Percentiles rank a stretch among this genome's conserved stretches.
Evolutionary conservation across 1,140 invertebrate genomes (phyloP).

Genomic region (Drosophila takahashii): DNA sequence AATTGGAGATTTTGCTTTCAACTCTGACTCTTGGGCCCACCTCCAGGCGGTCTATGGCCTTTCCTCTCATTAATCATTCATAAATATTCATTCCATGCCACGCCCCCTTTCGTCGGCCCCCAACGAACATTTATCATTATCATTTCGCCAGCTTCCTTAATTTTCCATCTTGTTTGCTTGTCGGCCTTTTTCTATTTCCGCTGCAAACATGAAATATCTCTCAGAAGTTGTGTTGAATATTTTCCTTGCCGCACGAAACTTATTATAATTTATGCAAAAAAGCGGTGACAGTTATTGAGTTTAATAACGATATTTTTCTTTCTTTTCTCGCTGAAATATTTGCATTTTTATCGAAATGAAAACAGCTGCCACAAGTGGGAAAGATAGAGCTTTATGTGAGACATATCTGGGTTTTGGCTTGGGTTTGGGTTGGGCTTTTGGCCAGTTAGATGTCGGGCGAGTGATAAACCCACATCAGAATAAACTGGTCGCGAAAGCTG

Average conservation of each 20-base stretch:
- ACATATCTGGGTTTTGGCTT: neutral
- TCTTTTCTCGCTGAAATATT: conserved; percentile 27
- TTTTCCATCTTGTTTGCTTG: conserved; percentile 44
- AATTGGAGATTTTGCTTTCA: conserved; percentile 44
- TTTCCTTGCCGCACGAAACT: conserved; percentile 44
- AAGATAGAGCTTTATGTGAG: conserved; percentile 30
- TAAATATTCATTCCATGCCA: conserved; percentile 63
- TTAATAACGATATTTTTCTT: conserved; percentile 65
- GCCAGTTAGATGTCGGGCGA: conserved; percentile 33
- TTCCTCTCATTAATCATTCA: conserved; percentile 72
- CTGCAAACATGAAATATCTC: conserved; percentile 43
- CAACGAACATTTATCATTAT: conserved; percentile 70
- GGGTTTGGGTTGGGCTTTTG: conserved; percentile 25
- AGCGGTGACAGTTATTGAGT: conserved; percentile 67
- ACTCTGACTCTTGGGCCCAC: conserved; percentile 17
- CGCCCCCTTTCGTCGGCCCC: conserved; percentile 25
- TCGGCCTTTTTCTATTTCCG: conserved; percentile 61
- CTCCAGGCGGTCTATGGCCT: conserved; percentile 5
- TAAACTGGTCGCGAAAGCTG: conserved; percentile 35
- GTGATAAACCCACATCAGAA: conserved; percentile 32
- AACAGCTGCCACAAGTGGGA: conserved; percentile 51
- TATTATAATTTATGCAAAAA: conserved; percentile 73
- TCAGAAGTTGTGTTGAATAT: conserved; percentile 22
- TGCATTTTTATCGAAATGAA: conserved; percentile 68
- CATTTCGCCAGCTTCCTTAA: conserved; percentile 61